Conservation (phyloP, 2,888 invertebrate species). For the Apamea monoglypha region DNA sequence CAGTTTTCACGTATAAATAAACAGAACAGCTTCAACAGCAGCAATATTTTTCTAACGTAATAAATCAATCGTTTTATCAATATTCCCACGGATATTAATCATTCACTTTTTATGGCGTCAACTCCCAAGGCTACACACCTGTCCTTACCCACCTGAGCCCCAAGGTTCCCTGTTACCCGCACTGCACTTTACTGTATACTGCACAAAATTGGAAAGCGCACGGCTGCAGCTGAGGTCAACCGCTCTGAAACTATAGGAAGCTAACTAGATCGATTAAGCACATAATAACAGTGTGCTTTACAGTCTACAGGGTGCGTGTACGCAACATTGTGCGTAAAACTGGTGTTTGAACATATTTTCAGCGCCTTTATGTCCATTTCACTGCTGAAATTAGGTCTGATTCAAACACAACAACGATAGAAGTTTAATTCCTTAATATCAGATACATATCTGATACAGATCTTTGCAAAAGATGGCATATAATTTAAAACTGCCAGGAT, state of each 20-base stretch:
- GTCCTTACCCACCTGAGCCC: not conserved
- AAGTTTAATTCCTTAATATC: not conserved
- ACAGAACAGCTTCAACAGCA: not conserved
- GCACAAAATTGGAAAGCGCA: constrained; percentile 47
- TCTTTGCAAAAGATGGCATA: not conserved
- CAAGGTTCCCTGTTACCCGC: constrained; percentile 41
- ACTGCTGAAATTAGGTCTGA: not conserved
- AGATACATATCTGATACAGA: too few relatives aligned
- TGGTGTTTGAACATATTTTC: not conserved
- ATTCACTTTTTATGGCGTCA: not conserved
- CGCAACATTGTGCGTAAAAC: constrained; percentile 13
- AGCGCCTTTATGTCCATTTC: too few relatives aligned
- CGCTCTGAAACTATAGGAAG: constrained; percentile 50
- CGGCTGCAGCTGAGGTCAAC: constrained; percentile 51
- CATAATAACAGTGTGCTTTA: constrained; percentile 7
- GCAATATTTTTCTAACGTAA: not conserved
- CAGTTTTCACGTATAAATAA: not conserved
- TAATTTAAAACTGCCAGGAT: not conserved
- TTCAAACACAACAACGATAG: not conserved
- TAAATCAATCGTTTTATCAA: not conserved
- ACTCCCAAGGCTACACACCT: constrained; percentile 15
- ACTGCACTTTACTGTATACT: not conserved
- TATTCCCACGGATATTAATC: constrained; percentile 1
- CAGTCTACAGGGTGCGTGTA: not conserved
- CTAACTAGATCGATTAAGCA: constrained; percentile 14